A percentile compares a stretch with the other conserved stretches of the same genome.
phyloP scores from a whole-genome alignment of 2,797 vertebrate species.

The Microctenopoma stevenorrisi region DNA sequence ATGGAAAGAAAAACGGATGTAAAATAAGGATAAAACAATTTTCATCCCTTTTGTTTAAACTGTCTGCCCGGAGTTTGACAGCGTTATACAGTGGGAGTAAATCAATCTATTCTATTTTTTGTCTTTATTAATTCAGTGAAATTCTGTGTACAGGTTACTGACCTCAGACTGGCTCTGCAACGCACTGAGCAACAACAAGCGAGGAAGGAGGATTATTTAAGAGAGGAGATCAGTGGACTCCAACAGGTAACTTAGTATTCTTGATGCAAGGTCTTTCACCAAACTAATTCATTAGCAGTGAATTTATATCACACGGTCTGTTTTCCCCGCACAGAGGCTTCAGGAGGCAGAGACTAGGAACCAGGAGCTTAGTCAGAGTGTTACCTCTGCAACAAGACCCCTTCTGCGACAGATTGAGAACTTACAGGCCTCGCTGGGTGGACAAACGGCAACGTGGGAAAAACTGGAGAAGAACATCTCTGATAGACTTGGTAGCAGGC shows the following conservation, averaged over 20 bases:
- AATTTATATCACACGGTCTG: background rate
- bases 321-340: slow-evolving; percentile 84
- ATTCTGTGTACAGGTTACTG: slow-evolving; percentile 86
- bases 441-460: slow-evolving; percentile 94
- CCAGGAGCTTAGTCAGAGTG: slow-evolving; percentile 95
- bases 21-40: background rate
- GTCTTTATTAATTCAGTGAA: background rate
- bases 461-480: slow-evolving; percentile 96
- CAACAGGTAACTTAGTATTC: slow-evolving; percentile 87
- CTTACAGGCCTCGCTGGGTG: slow-evolving; percentile 91
- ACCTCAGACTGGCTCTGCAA: slow-evolving; percentile 92
- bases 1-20: too few species aligned
- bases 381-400: slow-evolving; percentile 94
- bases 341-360: slow-evolving; percentile 95
- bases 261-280: background rate
- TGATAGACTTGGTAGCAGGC: slow-evolving; percentile 91
- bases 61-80: too few species aligned
- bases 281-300: background rate
- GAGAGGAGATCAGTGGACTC: slow-evolving; percentile 94
- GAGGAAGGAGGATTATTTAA: slow-evolving; percentile 96
- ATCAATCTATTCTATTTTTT: background rate
- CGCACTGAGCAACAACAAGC: slow-evolving; percentile 94
- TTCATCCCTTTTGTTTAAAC: background rate
- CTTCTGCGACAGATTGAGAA: slow-evolving; percentile 97
- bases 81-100: background rate